Percentiles rank a stretch among this genome's conserved stretches.
These are phyloP conservation scores for Lasioglossum leucozonium DNA, from an alignment of 2,888 invertebrate genomes.

Conservation along the genomic window DNA sequence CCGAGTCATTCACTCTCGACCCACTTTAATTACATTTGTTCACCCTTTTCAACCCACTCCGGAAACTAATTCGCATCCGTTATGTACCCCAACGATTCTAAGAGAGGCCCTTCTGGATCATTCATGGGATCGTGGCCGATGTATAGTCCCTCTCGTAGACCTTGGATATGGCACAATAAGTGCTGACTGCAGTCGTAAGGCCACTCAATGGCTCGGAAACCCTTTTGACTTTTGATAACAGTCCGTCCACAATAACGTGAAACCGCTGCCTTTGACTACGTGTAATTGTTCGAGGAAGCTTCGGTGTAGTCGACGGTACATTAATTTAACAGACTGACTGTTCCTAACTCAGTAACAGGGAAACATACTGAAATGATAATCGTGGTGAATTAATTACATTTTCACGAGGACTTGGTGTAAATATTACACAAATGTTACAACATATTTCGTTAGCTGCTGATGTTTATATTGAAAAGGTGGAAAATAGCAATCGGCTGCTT, in stretches of 20 bases:
- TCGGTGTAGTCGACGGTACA: background rate
- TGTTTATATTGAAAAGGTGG: too few relatives aligned
- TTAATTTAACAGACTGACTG: background rate
- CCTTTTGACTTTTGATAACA: constrained; percentile 3
- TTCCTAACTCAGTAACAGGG: background rate
- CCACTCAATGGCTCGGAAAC: background rate
- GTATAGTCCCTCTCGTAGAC: background rate
- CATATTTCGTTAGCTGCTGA: background rate
- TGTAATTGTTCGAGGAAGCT: background rate
- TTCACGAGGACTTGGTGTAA: background rate
- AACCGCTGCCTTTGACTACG: background rate
- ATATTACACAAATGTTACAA: background rate
- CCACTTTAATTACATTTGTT: background rate
- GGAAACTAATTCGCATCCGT: background rate
- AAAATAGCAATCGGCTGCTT: too few relatives aligned
- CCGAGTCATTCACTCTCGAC: background rate
- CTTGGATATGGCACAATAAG: background rate
- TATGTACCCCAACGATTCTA: background rate
- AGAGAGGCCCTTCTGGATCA: background rate
- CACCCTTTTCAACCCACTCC: background rate
- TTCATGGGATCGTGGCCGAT: background rate
- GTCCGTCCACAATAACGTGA: background rate
- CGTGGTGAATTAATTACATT: background rate
- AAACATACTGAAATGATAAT: background rate
- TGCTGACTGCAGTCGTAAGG: background rate